These are phyloP conservation scores for Chymomyza procnemis DNA, from an alignment of 2,888 invertebrate species.

Conservation along the genomic window DNA sequence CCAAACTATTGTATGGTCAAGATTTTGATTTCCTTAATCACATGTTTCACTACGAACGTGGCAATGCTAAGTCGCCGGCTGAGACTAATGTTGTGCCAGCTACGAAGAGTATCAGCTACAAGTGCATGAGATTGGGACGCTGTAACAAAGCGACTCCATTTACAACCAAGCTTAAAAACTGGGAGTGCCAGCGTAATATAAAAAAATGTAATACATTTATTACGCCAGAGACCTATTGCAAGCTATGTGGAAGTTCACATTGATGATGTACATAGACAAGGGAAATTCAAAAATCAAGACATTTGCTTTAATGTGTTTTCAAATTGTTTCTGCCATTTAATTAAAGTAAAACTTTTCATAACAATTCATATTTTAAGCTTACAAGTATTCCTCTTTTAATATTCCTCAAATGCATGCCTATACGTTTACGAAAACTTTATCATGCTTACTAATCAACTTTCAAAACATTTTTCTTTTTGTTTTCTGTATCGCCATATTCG, in stretches of 20 bases:
- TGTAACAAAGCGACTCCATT: background rate
- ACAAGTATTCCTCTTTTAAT: slow-evolving; percentile 57
- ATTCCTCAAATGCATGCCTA: slow-evolving; percentile 54
- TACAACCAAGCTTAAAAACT: background rate
- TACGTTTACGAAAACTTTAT: slow-evolving; percentile 47
- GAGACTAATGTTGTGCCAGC: background rate
- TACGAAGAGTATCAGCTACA: slow-evolving; percentile 17
- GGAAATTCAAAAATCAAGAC: background rate
- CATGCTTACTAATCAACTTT: slow-evolving; percentile 64
- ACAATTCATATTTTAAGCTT: slow-evolving; percentile 74
- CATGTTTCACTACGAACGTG: slow-evolving; percentile 32
- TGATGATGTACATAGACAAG: background rate
- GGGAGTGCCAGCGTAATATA: background rate
- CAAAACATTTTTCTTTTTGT: slow-evolving; percentile 49
- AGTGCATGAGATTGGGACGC: slow-evolving; percentile 29
- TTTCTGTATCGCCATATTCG: slow-evolving; percentile 26
- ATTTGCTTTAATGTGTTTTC: background rate
- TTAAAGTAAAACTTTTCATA: slow-evolving; percentile 71
- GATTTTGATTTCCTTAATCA: slow-evolving; percentile 43
- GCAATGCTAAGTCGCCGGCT: background rate
- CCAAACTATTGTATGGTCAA: slow-evolving; percentile 33
- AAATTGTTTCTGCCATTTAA: slow-evolving; percentile 56
- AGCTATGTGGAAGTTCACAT: slow-evolving; percentile 9
- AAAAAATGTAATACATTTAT: slow-evolving; percentile 6
- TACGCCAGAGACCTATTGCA: slow-evolving; percentile 37